Evolutionary conservation across 1,140 invertebrate genomes (phyloP).

Genomic region (Caerostris darwini): DNA sequence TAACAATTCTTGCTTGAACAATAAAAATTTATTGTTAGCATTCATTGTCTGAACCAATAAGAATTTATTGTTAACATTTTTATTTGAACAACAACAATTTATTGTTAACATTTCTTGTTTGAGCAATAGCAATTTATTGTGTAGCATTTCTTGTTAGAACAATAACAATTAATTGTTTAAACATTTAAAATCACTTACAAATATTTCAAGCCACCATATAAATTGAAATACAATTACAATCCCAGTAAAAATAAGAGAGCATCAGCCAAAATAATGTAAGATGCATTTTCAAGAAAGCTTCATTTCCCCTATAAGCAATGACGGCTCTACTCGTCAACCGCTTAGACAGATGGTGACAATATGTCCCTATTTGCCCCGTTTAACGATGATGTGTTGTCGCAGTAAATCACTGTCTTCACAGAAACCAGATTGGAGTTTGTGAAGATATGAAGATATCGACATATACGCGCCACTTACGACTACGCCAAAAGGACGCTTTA

Average conservation of each 20-base stretch:
- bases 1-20: background rate
- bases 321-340: background rate
- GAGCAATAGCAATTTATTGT: too few species aligned
- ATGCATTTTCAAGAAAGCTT: background rate
- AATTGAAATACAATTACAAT: too few species aligned
- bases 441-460: constrained; percentile 43
- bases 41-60: too few species aligned
- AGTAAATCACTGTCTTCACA: constrained; percentile 32
- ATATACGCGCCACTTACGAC: constrained; percentile 29
- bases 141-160: background rate
- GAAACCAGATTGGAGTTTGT: constrained; percentile 5
- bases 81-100: too few species aligned
- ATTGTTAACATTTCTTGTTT: too few species aligned
- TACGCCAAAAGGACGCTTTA: constrained; percentile 9
- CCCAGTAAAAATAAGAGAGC: background rate
- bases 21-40: too few species aligned
- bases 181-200: background rate
- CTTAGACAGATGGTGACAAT: constrained; percentile 37
- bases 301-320: background rate
- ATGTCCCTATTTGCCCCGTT: constrained; percentile 5
- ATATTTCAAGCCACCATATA: too few species aligned
- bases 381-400: constrained; percentile 42
- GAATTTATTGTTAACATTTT: too few species aligned
- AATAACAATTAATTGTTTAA: background rate
- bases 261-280: background rate